These are phyloP conservation scores for Creontiades dilutus DNA, from an alignment of 2,888 invertebrate species.

Conservation along the genomic window DNA sequence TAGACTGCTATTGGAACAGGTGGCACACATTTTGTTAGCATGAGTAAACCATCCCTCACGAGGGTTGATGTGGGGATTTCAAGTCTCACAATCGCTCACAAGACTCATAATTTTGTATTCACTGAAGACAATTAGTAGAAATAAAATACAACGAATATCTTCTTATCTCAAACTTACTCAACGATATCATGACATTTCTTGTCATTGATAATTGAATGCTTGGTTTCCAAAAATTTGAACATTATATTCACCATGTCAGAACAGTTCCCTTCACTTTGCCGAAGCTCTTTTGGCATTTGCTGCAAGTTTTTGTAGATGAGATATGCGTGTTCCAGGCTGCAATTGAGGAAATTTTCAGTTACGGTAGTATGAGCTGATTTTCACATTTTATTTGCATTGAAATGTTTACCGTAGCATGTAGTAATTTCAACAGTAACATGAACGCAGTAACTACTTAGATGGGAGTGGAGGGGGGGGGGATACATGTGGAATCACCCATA, in stretches of 20 bases:
- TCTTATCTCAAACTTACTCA: conserved; percentile 32
- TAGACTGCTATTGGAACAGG: no score
- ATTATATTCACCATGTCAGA: conserved; percentile 58
- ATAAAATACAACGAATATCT: background rate
- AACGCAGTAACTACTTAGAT: no score
- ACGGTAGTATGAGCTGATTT: no score
- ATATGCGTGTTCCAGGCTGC: conserved; percentile 79
- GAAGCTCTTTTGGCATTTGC: conserved; percentile 76
- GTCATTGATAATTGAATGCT: background rate
- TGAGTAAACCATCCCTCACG: no score
- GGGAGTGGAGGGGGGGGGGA: no score
- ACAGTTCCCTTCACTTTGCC: conserved; percentile 79
- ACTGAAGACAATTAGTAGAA: background rate
- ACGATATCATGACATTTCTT: background rate
- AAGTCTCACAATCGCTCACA: no score
- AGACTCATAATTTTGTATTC: background rate
- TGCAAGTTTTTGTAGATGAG: conserved; percentile 79
- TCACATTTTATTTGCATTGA: no score
- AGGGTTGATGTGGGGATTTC: no score
- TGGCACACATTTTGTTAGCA: no score
- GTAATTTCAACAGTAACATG: no score
- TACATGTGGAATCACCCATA: no score
- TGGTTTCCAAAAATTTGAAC: background rate
- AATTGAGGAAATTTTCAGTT: conserved; percentile 48
- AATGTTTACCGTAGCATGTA: no score